These are phyloP conservation scores for Chymomyza fuscimana DNA, from an alignment of 2,888 invertebrate species.

Conservation along the genomic window DNA sequence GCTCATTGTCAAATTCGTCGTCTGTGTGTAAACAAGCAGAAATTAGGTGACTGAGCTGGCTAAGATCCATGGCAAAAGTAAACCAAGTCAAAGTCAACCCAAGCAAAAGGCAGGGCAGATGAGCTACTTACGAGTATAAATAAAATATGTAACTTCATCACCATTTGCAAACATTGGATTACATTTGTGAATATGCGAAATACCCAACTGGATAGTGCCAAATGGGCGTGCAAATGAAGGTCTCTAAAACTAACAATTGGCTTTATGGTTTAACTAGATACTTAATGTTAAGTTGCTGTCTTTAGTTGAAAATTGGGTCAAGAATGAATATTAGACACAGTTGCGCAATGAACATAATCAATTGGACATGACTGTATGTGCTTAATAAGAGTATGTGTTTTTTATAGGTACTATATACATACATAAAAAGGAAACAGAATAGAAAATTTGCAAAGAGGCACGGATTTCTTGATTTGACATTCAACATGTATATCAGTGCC, in stretches of 20 bases:
- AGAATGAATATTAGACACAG: background rate
- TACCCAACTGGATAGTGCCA: slow-evolving; percentile 7
- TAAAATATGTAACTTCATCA: slow-evolving; percentile 46
- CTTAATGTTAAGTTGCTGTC: background rate
- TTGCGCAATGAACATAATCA: background rate
- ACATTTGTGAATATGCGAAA: slow-evolving; percentile 10
- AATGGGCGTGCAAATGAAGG: slow-evolving; percentile 26
- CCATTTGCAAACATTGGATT: slow-evolving; percentile 43
- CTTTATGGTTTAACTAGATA: background rate
- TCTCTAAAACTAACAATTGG: background rate
- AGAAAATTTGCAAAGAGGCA: too few species aligned
- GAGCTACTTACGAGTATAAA: background rate
- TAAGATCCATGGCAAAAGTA: slow-evolving; percentile 36
- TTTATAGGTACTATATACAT: too few species aligned
- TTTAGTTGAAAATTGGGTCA: slow-evolving; percentile 1
- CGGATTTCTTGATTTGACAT: too few species aligned
- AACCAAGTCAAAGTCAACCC: slow-evolving; percentile 65
- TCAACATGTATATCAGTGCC: too few species aligned
- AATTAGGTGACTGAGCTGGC: slow-evolving; percentile 58
- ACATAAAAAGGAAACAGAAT: too few species aligned
- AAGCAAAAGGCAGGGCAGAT: slow-evolving; percentile 7
- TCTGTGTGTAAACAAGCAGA: slow-evolving; percentile 53
- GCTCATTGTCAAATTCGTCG: slow-evolving; percentile 68
- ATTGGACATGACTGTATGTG: background rate
- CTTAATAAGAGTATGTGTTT: background rate